phyloP scores from a whole-genome alignment of 1,140 invertebrate species.

The Eueides isabella region DNA sequence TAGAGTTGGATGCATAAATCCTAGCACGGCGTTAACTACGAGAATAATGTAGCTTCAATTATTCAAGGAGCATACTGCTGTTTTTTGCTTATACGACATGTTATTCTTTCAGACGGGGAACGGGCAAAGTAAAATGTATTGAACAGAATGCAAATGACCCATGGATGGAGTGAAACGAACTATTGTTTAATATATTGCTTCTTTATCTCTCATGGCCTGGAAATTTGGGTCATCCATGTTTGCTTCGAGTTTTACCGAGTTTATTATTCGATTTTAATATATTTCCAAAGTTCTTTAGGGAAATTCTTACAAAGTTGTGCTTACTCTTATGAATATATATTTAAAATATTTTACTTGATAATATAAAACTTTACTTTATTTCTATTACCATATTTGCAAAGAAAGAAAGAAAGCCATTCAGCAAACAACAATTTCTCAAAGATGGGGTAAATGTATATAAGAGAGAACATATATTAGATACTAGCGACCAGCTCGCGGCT shows the following conservation, averaged over 20 bases:
- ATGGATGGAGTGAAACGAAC: not conserved
- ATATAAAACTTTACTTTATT: no score
- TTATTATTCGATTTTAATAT: not conserved
- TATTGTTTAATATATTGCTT: not conserved
- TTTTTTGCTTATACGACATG: conserved; percentile 50
- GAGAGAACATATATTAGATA: no score
- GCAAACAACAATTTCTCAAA: no score
- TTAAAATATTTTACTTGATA: no score
- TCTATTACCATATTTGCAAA: no score
- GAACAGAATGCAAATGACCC: conserved; percentile 52
- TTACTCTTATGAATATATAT: no score
- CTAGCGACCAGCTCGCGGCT: no score
- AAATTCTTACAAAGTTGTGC: not conserved
- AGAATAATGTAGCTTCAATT: conserved; percentile 23
- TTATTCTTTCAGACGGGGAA: conserved; percentile 27
- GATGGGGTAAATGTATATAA: no score
- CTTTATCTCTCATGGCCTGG: not conserved
- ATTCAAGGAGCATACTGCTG: conserved; percentile 43
- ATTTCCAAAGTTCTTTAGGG: not conserved
- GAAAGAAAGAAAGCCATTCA: no score
- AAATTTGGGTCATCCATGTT: not conserved
- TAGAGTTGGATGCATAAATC: conserved; percentile 19
- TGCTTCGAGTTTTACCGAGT: not conserved
- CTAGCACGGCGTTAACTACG: conserved; percentile 14
- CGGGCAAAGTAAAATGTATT: conserved; percentile 45